Base-by-base conservation (phyloP, 2,888 invertebrate genomes). In the Orchestes rusci region DNA sequence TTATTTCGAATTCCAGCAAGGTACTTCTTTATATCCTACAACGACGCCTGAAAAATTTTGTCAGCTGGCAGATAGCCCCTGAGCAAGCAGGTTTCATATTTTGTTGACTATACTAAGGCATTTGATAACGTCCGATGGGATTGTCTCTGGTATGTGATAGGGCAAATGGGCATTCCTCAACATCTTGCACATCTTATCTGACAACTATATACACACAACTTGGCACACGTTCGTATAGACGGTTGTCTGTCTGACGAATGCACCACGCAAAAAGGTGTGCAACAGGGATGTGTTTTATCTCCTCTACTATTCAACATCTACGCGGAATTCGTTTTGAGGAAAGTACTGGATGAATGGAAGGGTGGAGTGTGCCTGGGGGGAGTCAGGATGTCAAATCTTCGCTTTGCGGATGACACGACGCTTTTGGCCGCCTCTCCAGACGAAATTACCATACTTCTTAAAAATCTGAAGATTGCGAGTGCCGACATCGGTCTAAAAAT, bases 91-190 rank as follows among this genome's bases (percentile, higher is more conserved):
- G 23, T 7, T 23, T 23, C 23, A 23, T 7, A 23, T 17, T 35
- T 16, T 12, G 12, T 35, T 4, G 20, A 35, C 12, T 35, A 35
- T 12, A 3, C 5, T 3, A 35, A 35, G 12, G 35, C 35, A 3
- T 35, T 35, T 35, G 35, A 35, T 35, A 19, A 35, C 12, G 35
- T 35, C 4, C n/a, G 19, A 19, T 35, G 35, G 35, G 18, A 10
- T 5, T 19, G 19, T 5, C 18, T 35, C 3, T 13, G 35, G 20
- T 7, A 3, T 7, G 12, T 35, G 10, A 7, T 35, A 7, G n/a
- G n/a, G 19, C 4, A 4, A 19, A 18, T 35, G 35, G 20, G 35
- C 19, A 20, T 35, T n/a, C 20, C 20, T 12, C 12, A 19, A 3
- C 35, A 35, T 35, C 18, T 35, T 3, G 12, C n/a, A 8, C 3